These are phyloP conservation scores for Caligus rogercresseyi DNA, from an alignment of 1,140 invertebrate genomes.

Conservation along the genomic window DNA sequence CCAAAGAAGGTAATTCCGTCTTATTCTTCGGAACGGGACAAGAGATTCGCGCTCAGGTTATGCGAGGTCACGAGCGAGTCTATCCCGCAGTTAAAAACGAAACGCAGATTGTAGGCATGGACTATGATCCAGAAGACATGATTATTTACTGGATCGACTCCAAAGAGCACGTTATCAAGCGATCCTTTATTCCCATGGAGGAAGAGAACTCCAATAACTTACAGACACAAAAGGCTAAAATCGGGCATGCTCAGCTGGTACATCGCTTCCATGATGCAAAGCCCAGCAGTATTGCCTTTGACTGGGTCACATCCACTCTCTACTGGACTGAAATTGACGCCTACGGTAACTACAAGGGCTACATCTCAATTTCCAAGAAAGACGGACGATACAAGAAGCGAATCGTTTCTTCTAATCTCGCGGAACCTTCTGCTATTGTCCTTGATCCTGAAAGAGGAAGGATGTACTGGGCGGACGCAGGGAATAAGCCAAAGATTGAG, in stretches of 20 bases:
- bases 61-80: slow-evolving; percentile 38
- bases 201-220: slow-evolving; percentile 31
- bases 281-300: slow-evolving; percentile 64
- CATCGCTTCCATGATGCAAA: slow-evolving; percentile 42
- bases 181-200: slow-evolving; percentile 70
- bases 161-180: slow-evolving; percentile 67
- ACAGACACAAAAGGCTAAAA: slow-evolving; percentile 33
- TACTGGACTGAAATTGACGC: slow-evolving; percentile 81
- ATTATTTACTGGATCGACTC: slow-evolving; percentile 86
- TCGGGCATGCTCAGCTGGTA: slow-evolving; percentile 67
- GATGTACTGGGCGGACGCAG: slow-evolving; percentile 77
- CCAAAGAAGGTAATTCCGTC: slow-evolving; percentile 29
- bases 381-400: slow-evolving; percentile 74
- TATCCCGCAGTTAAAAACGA: slow-evolving; percentile 57
- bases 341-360: slow-evolving; percentile 40
- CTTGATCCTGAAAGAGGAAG: slow-evolving; percentile 66
- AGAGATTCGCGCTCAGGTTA: slow-evolving; percentile 48
- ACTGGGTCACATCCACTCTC: slow-evolving; percentile 78
- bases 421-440: slow-evolving; percentile 63
- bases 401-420: slow-evolving; percentile 41
- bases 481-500: slow-evolving; percentile 64
- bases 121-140: slow-evolving; percentile 56
- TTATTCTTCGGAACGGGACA: slow-evolving; percentile 48
- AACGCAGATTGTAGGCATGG: slow-evolving; percentile 66
- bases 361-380: slow-evolving; percentile 64